Evolutionary conservation across 1,140 invertebrate genomes (phyloP).

Genomic region (Ceratina calcarata): DNA sequence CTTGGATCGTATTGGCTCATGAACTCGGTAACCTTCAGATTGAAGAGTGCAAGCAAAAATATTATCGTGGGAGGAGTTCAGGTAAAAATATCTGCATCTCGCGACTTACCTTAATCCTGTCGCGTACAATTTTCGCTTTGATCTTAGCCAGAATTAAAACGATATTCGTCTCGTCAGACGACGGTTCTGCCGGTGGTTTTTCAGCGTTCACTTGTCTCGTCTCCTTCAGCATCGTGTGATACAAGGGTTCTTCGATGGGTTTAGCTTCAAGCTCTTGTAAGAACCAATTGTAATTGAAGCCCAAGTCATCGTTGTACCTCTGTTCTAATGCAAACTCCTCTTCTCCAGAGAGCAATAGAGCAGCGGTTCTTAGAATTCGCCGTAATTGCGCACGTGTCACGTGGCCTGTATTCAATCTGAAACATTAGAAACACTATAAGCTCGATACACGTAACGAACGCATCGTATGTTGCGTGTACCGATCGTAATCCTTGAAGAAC

Average conservation of each 20-base stretch:
- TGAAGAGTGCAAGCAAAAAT: neutral
- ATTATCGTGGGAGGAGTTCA: neutral
- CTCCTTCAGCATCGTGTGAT: constrained; percentile 64
- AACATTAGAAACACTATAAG: neutral
- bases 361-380: constrained; percentile 83
- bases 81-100: neutral
- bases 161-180: constrained; percentile 82
- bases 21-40: constrained; percentile 79
- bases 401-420: constrained; percentile 85
- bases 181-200: constrained; percentile 58
- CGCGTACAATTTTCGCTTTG: constrained; percentile 85
- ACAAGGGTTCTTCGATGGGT: constrained; percentile 71
- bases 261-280: constrained; percentile 82
- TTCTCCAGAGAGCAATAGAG: constrained; percentile 83
- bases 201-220: constrained; percentile 72
- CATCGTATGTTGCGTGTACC: constrained; percentile 73
- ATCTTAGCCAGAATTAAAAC: constrained; percentile 86
- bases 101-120: constrained; percentile 81
- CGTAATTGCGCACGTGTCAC: constrained; percentile 85
- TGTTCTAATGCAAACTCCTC: constrained; percentile 85
- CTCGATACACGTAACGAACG: neutral
- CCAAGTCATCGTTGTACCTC: constrained; percentile 85
- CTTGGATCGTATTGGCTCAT: constrained; percentile 83
- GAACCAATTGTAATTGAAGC: constrained; percentile 86
- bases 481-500: constrained; percentile 85